phyloP scores from a whole-genome alignment of 1,140 invertebrate species.

The Neoseiulus cucumeris region DNA sequence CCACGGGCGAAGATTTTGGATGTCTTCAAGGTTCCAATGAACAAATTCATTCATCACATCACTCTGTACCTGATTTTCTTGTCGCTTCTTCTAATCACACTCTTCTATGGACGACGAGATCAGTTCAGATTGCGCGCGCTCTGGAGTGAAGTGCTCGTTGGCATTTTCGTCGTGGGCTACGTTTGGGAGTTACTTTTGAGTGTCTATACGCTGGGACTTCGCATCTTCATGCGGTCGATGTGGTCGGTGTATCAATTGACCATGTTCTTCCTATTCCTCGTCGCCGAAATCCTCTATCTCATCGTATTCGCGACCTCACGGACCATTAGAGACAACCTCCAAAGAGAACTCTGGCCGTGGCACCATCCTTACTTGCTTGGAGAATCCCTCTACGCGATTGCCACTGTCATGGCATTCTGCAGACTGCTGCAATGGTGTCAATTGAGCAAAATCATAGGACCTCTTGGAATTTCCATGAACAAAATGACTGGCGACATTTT shows the following conservation, averaged over 20 bases:
- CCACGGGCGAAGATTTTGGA: conserved; percentile 14
- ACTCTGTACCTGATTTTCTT: conserved; percentile 17
- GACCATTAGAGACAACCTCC: not conserved
- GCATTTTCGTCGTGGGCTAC: conserved; percentile 15
- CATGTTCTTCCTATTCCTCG: conserved; percentile 16
- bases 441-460: conserved; percentile 37
- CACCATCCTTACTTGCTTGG: conserved; percentile 18
- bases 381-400: conserved; percentile 17
- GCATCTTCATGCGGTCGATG: conserved; percentile 15
- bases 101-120: conserved; percentile 15
- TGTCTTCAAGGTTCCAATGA: conserved; percentile 16
- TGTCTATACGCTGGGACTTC: conserved; percentile 13
- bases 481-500: conserved; percentile 17
- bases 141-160: conserved; percentile 17
- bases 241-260: conserved; percentile 17
- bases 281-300: conserved; percentile 16
- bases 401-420: conserved; percentile 18
- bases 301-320: conserved; percentile 10
- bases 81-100: conserved; percentile 15
- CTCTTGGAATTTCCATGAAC: conserved; percentile 25
- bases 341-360: conserved; percentile 16
- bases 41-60: conserved; percentile 17
- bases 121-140: conserved; percentile 13
- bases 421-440: conserved; percentile 35
- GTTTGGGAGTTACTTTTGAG: conserved; percentile 15